Evolutionary conservation across 2,113 vertebrate genomes (phyloP), one percentile per base, ranked within the genome.

Genomic region (Anser brachyrhynchus): DNA sequence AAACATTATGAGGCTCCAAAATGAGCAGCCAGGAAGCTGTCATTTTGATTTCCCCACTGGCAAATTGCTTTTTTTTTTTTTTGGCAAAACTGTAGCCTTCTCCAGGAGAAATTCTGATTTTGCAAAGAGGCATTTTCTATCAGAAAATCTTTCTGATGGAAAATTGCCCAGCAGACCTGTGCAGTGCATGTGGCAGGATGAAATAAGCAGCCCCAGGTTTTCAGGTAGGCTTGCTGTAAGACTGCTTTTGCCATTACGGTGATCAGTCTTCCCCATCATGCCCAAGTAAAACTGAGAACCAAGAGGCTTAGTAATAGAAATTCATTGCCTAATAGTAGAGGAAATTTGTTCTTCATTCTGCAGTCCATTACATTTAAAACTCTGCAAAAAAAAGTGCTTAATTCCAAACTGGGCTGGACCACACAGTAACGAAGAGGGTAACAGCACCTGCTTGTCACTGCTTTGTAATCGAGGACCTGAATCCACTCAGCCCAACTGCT

Each of bases 201-300:
- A 46, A 93, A 43, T 10, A 29, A 33, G 44, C 57, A 84, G 74
- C 20, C n/a, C 3, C 22, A 77, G 69, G 15, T 74, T 71, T 86
- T 35, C 83, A 80, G 90, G 73, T 72, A 76, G 76, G 39, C 51
- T 69, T 62, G 31, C 4, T 54, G 14, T 31, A 65, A 55, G 52
- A 26, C 91, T 94, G 91, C 71, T 94, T 82, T 89, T 94, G 84
- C 77, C 87, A 89, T 90, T 33, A 85, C 33, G 26, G 79, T 16
- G 64, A 91, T 44, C 9, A 62, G 29, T 20, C 35, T 54, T 75
- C 84, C 14, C 52, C 77, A 25, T 21, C 19, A 22, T 0, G 11
- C 19, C 20, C 41, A 57, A 70, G 58, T 46, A 51, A 76, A 88
- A 11, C 81, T 59, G 82, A 90, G 74, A 76, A 77, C 73, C n/a